Evolutionary conservation across 1,140 invertebrate species (phyloP).

Genomic region (Nasonia longicornis): DNA sequence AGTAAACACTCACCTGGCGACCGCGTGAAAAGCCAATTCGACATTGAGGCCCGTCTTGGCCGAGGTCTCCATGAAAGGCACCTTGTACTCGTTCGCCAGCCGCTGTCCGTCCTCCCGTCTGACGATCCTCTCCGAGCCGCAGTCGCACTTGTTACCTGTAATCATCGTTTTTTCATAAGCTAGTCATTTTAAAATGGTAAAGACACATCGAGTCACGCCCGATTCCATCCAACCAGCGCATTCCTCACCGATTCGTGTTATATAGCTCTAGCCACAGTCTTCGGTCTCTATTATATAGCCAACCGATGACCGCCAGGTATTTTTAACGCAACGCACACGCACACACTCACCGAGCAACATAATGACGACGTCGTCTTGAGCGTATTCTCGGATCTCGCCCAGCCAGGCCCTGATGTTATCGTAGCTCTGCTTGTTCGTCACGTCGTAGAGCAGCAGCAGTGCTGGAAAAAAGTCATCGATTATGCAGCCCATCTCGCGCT

Average conservation of each 20-base stretch:
- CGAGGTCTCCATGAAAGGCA: constrained; percentile 89
- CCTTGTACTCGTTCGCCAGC: constrained; percentile 84
- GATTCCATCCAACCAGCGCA: background rate
- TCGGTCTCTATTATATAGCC: background rate
- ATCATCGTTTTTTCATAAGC: background rate
- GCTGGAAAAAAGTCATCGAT: constrained; percentile 68
- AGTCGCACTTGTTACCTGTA: constrained; percentile 87
- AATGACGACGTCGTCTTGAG: constrained; percentile 88
- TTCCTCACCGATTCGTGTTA: too few species aligned
- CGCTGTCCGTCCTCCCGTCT: constrained; percentile 85
- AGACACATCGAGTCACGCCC: constrained; percentile 1
- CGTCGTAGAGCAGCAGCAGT: constrained; percentile 90
- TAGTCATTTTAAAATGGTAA: background rate
- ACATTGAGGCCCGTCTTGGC: constrained; percentile 89
- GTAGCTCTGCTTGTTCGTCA: constrained; percentile 90
- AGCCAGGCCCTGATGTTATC: constrained; percentile 91
- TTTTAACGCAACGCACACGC: constrained; percentile 28
- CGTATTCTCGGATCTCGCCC: constrained; percentile 87
- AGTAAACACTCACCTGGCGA: constrained; percentile 74
- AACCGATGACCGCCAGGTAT: constrained; percentile 22
- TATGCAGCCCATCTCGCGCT: constrained; percentile 2
- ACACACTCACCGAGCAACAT: constrained; percentile 83
- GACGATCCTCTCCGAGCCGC: constrained; percentile 79
- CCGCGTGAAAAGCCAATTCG: constrained; percentile 83
- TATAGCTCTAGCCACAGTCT: background rate